Evolutionary conservation across 2,888 invertebrate species (phyloP).

Genomic region (Carcina quercana): DNA sequence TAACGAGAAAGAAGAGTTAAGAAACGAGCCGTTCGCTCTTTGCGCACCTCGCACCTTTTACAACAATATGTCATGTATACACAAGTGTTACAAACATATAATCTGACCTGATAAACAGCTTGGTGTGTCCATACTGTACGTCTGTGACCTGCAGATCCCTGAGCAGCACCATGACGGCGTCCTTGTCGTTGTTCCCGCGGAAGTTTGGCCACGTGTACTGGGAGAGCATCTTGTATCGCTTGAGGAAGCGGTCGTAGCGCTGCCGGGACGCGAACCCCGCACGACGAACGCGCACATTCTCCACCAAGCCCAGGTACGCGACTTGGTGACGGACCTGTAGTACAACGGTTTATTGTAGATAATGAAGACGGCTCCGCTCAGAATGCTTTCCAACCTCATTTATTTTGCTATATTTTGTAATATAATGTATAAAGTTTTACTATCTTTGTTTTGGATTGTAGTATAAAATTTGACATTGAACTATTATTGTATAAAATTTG

Average conservation of each 20-base stretch:
- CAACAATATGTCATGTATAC: no score
- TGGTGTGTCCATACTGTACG: slow-evolving; percentile 96
- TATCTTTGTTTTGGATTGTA: no score
- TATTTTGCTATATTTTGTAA: no score
- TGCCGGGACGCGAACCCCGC: slow-evolving; percentile 98
- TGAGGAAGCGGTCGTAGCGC: slow-evolving; percentile 93
- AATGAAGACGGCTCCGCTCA: no score
- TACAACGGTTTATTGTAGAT: no score
- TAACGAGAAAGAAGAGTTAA: no score
- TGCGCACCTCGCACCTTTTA: no score
- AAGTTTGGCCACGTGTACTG: slow-evolving; percentile 98
- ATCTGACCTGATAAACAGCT: slow-evolving; percentile 89
- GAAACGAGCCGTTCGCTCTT: no score
- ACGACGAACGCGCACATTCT: slow-evolving; percentile 95
- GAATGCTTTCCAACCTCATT: no score
- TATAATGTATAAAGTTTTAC: no score
- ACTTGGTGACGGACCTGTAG: slow-evolving; percentile 79
- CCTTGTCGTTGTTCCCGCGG: slow-evolving; percentile 82
- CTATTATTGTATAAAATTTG: no score
- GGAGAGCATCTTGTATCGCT: slow-evolving; percentile 97
- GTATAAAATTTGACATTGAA: no score
- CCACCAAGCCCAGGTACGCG: slow-evolving; percentile 92
- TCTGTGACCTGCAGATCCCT: slow-evolving; percentile 86
- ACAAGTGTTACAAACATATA: neutral
- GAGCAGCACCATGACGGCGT: slow-evolving; percentile 90